A percentile compares a stretch with the other conserved stretches of the same genome.
These are phyloP conservation scores for Nomia melanderi DNA, from an alignment of 1,140 invertebrate genomes.

Conservation along the genomic window DNA sequence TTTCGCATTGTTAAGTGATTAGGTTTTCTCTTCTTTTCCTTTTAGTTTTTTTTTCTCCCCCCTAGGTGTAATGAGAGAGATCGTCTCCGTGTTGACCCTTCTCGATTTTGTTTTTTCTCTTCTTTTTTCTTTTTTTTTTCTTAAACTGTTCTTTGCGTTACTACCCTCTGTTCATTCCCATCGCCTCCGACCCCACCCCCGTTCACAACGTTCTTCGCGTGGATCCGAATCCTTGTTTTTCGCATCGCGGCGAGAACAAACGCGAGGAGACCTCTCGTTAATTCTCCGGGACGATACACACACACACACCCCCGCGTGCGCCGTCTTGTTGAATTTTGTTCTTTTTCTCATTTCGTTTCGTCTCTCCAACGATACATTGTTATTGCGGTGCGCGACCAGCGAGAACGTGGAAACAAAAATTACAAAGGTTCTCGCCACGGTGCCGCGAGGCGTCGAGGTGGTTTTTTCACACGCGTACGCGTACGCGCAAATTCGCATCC, in stretches of 20 bases:
- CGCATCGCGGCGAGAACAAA: constrained; percentile 39
- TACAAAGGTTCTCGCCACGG: not conserved
- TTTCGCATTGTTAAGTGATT: constrained; percentile 77
- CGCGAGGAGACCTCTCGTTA: constrained; percentile 47
- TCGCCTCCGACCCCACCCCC: constrained; percentile 38
- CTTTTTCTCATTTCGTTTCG: constrained; percentile 51
- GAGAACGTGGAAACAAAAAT: constrained; percentile 7
- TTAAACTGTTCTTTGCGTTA: not conserved
- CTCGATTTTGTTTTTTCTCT: constrained; percentile 3
- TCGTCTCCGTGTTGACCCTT: constrained; percentile 54
- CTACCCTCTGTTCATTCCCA: constrained; percentile 22
- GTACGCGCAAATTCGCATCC: constrained; percentile 25
- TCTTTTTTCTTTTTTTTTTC: too few species aligned
- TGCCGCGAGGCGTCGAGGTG: not conserved
- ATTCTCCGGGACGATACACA: constrained; percentile 44
- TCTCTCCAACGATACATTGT: constrained; percentile 46
- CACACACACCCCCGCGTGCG: too few species aligned
- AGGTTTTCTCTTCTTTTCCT: constrained; percentile 53
- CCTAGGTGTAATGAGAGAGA: constrained; percentile 63
- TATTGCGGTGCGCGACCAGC: constrained; percentile 49
- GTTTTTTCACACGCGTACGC: not conserved
- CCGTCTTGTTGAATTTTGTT: constrained; percentile 48
- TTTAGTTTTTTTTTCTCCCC: not conserved
- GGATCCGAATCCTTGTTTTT: constrained; percentile 44
- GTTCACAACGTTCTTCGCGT: not conserved